Conservation (phyloP, 2,113 vertebrate species). For the Alouatta palliata region DNA sequence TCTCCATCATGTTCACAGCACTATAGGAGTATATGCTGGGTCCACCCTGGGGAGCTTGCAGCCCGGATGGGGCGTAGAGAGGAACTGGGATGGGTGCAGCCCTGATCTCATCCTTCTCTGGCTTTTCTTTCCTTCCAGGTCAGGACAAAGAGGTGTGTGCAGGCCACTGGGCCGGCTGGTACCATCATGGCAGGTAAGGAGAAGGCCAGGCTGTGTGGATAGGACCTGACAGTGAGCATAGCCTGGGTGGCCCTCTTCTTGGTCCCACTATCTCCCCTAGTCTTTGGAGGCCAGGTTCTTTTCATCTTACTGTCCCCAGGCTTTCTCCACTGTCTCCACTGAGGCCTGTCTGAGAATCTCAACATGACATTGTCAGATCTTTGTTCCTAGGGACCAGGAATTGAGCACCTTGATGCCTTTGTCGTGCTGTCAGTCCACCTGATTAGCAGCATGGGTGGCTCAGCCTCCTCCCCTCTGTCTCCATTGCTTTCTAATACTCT, state of each 20-base stretch:
- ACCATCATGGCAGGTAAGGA: constrained; percentile 83
- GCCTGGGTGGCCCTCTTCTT: not conserved
- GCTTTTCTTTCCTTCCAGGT: constrained; percentile 75
- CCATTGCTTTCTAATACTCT: not conserved
- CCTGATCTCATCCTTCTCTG: not conserved
- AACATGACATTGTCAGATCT: not conserved
- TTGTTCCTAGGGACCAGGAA: not conserved
- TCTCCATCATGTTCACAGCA: accelerated
- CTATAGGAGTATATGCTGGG: not conserved
- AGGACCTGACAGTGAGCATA: not conserved
- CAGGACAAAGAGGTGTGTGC: constrained; percentile 27
- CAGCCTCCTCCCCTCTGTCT: not conserved
- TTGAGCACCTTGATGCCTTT: not conserved
- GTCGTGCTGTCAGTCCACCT: not conserved
- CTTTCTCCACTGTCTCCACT: not conserved
- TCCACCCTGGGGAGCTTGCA: not conserved
- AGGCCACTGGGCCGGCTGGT: not conserved
- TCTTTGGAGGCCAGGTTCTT: not conserved
- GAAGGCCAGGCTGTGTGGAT: not conserved
- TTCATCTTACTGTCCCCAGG: not conserved
- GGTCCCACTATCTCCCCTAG: not conserved
- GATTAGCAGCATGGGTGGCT: not conserved
- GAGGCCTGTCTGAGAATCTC: not conserved
- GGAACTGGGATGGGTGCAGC: not conserved
- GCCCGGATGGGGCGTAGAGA: not conserved